phyloP scores from a whole-genome alignment of 2,113 vertebrate genomes.

The Balaeniceps rex region DNA sequence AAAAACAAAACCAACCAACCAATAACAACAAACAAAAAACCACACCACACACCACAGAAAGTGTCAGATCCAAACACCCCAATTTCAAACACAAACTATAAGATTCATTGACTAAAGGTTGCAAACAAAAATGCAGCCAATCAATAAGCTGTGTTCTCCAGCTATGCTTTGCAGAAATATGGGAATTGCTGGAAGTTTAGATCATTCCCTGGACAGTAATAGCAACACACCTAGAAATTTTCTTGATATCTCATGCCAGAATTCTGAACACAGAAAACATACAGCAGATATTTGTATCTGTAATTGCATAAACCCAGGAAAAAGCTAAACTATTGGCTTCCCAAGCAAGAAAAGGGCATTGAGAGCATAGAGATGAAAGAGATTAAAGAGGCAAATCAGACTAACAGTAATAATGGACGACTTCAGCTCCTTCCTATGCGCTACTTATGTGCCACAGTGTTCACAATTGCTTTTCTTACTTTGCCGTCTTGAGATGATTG shows the following conservation, averaged over 20 bases:
- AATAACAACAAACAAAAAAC: neutral
- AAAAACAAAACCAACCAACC: neutral
- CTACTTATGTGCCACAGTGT: neutral
- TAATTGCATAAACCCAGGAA: neutral
- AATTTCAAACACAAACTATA: neutral
- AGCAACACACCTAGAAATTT: neutral
- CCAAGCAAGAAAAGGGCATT: neutral
- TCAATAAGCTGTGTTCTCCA: neutral
- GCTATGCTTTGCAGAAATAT: neutral
- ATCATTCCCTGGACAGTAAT: neutral
- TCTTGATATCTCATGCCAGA: neutral
- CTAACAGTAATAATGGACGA: neutral
- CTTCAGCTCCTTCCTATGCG: neutral
- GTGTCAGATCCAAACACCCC: neutral
- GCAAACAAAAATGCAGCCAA: neutral
- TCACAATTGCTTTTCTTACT: neutral
- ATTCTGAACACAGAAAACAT: neutral
- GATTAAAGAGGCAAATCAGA: slow-evolving; percentile 17
- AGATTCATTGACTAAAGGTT: neutral
- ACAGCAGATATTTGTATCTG: neutral
- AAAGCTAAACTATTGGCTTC: neutral
- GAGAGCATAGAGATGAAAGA: neutral
- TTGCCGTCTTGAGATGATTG: neutral
- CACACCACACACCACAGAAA: neutral
- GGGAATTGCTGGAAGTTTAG: neutral